Evolutionary conservation across 1,140 invertebrate species (phyloP).

Genomic region (Heliconius hewitsoni): DNA sequence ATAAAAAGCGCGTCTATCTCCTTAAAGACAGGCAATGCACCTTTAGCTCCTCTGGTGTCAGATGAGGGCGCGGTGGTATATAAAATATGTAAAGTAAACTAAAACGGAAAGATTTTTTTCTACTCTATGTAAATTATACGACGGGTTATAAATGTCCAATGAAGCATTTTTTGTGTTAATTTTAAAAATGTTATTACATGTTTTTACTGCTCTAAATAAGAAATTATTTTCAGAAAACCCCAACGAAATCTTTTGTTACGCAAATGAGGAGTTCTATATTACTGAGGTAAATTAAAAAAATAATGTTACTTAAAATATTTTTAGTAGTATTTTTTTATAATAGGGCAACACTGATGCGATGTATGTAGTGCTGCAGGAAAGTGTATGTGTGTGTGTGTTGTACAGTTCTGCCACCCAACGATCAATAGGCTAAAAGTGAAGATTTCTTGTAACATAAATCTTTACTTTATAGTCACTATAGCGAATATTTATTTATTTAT

Average conservation of each 20-base stretch:
- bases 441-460: no score
- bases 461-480: no score
- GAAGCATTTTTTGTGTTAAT: not conserved
- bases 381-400: no score
- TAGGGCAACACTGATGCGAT: no score
- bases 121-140: not conserved
- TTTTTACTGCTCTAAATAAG: not conserved
- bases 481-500: no score
- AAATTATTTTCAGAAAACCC: slow-evolving; percentile 36
- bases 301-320: not conserved
- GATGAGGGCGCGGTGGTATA: no score
- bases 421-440: no score
- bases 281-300: slow-evolving; percentile 42
- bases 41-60: no score
- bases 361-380: no score
- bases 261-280: slow-evolving; percentile 48
- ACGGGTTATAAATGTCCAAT: not conserved
- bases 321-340: not conserved
- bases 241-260: slow-evolving; percentile 48
- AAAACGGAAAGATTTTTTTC: not conserved
- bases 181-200: not conserved
- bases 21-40: no score
- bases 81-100: not conserved
- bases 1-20: no score
- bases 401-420: no score